Evolutionary conservation across 2,888 invertebrate species (phyloP).

Genomic region (Pegoplata infirma): DNA sequence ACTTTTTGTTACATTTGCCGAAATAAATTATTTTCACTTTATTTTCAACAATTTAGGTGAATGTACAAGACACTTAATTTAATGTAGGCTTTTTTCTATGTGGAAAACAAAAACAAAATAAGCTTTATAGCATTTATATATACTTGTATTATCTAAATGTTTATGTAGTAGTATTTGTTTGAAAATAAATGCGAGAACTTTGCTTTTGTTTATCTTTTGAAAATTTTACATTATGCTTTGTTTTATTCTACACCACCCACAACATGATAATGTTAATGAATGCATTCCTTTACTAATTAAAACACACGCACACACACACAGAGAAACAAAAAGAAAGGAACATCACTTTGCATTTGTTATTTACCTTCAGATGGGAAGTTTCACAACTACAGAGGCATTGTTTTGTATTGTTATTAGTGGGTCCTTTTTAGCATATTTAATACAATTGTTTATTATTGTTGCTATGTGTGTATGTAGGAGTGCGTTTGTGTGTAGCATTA

Average conservation of each 20-base stretch:
- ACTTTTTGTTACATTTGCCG: conserved; percentile 24
- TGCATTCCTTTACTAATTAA: conserved; percentile 23
- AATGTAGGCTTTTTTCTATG: conserved; percentile 41
- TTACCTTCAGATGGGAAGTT: not conserved
- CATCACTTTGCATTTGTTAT: not conserved
- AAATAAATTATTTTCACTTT: conserved; percentile 58
- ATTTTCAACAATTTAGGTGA: conserved; percentile 50
- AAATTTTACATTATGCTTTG: not conserved
- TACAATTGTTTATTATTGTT: conserved; percentile 23
- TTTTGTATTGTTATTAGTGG: conserved; percentile 4
- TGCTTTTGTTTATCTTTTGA: conserved; percentile 30
- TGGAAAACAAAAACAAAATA: not conserved
- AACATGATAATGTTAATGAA: conserved; percentile 8
- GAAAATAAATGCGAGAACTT: not conserved
- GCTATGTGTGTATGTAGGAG: not conserved
- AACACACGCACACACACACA: no score
- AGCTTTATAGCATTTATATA: not conserved
- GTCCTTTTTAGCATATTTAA: conserved; percentile 26
- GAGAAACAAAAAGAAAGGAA: not conserved
- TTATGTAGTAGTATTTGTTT: not conserved
- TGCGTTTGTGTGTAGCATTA: conserved; percentile 26
- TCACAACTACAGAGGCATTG: not conserved
- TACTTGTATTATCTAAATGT: not conserved
- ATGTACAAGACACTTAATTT: conserved; percentile 53
- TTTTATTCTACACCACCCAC: not conserved